Conservation (phyloP, 2,888 invertebrate species). For the Rhorus exstirpatorius region DNA sequence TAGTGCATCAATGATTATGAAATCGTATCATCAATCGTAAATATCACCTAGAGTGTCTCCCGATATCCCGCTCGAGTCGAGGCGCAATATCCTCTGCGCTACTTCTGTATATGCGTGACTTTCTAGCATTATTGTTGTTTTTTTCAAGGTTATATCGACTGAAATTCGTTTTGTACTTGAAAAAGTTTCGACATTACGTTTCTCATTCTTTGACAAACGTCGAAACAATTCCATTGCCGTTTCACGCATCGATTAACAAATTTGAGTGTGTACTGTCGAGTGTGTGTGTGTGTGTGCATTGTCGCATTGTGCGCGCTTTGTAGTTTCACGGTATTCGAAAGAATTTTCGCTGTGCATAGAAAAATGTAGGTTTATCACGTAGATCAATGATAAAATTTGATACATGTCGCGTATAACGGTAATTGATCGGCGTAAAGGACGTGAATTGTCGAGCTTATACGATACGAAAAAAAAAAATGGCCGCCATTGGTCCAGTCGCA, state of each 20-base stretch:
- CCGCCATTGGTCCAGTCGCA: conserved; percentile 33
- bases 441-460: neutral
- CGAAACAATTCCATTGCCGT: neutral
- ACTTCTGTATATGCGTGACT: neutral
- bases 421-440: conserved; percentile 12
- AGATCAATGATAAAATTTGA: too few relatives aligned
- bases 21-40: conserved; percentile 6
- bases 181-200: neutral
- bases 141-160: conserved; percentile 13
- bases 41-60: neutral
- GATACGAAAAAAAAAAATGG: too few relatives aligned
- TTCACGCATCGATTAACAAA: neutral
- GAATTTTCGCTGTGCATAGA: too few relatives aligned
- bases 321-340: too few relatives aligned
- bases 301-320: neutral
- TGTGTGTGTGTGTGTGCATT: too few relatives aligned
- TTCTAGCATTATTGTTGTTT: neutral
- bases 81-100: neutral
- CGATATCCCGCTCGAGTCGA: neutral
- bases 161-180: neutral
- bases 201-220: neutral
- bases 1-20: neutral
- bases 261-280: neutral
- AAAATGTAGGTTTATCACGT: too few relatives aligned
- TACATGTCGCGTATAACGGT: too few relatives aligned